Base-by-base conservation (phyloP, 1,140 invertebrate species). In the Plutomurus gul region DNA sequence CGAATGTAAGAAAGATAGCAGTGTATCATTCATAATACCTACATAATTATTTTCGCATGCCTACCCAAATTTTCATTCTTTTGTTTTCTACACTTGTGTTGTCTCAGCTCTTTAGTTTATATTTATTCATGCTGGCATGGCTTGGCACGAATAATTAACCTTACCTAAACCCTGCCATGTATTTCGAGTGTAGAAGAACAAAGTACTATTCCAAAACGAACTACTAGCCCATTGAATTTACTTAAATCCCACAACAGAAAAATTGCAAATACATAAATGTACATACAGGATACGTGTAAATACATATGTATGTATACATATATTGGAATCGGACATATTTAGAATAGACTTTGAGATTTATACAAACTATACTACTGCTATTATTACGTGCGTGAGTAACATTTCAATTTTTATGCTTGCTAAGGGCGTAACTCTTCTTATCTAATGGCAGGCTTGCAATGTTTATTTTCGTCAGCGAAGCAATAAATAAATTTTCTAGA, bases 121-220 rank as follows among this genome's bases (percentile, higher is more conserved):
- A 36, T 36, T 65, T 27, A 65, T 65, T 33, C 56, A 65, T 65
- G 56, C 10, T 36, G 56, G 56, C 56, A 30, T 65, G 27, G 56
- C 56, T 65, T 65, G 56, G 56, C 56, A 65, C 56, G 36, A 65
- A 65, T 65, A 65, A 65, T 65, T 65, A 65, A 65, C 56, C 56
- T 65, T 30, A 25, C 56, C 36, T 65, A n/a, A 11, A 16, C n/a
- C 4, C 25, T 22, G n/a, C n/a, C 56, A 30, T 65, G 56, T 33
- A 30, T 25, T 25, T 49, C 1, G 47, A 49, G 20, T 51, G 20
- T 51, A 22, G 18, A 51, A 51, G 3, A 22, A 8, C 20, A 51
- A n/a, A n/a, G n/a, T n/a, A n/a, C n/a, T n/a, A n/a, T n/a, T n/a
- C n/a, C n/a, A n/a, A n/a, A n/a, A n/a, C n/a, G n/a, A n/a, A n/a